Base-by-base conservation (phyloP, 2,113 vertebrate species). In the Conger conger region DNA sequence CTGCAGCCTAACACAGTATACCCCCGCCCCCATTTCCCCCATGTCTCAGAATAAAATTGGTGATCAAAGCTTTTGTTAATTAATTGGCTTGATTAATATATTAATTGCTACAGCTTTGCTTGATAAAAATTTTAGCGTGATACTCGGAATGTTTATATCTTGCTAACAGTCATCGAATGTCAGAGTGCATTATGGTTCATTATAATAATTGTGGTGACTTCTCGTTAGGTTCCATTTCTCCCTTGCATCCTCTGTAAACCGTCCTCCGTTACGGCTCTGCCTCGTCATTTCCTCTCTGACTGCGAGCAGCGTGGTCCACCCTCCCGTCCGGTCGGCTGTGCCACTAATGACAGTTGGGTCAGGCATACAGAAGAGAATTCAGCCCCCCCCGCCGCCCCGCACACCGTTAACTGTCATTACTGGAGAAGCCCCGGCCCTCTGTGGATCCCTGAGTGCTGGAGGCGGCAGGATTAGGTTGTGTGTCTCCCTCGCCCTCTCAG, bases 41-140 rank as follows among this genome's bases (percentile, higher is more conserved):
- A 33, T 33, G n/a, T 9, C 68, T 73, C 68, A 13, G n/a, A 73
- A 73, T 6, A 33, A 73, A 73, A 73, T 73, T 73, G n/a, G 20
- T 33, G n/a, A 73, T 73, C 68, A 73, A 73, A 73, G n/a, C 68
- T 73, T 73, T 33, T n/a, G n/a, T 33, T 73, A 27, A 33, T 73
- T 73, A 73, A 73, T 73, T 73, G 68, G 68, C n/a, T 27, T 73
- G n/a, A 73, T 73, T 73, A 63, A 63, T 63, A 63, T 73, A 33
- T 73, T 33, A 73, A 73, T 73, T 27, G 27, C 68, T 11, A 73
- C 68, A n/a, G 68, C 68, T 73, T 7, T 73, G 68, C 68, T 73
- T 30, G 33, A 33, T 73, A 73, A 33, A 33, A 33, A 73, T 73
- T 30, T 73, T 9, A 73, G 5, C 68, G 33, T 73, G 68, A 73